Evolutionary conservation across 2,113 vertebrate genomes (phyloP), one percentile per base, ranked within the genome.

Genomic region (Vulpes ferrilata): DNA sequence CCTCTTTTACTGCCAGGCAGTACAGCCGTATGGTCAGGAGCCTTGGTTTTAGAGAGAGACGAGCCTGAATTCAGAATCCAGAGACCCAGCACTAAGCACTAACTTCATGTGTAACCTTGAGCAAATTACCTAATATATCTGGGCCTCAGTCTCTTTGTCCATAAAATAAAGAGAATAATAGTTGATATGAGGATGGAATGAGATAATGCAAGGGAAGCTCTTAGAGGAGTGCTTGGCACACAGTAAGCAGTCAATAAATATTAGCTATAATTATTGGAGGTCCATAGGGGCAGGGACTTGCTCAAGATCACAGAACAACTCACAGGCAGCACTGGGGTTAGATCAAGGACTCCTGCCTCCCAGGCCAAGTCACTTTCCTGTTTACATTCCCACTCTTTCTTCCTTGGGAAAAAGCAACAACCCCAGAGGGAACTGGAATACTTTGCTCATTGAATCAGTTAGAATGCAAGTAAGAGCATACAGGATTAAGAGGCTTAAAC

Each of bases 231-330:
- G 62, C 30, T 95, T 97, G 94, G 92, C 96, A 88, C 74, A 78
- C 35, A 95, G 78, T 79, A 73, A 87, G 55, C 38, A 86, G 96
- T 96, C 90, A 69, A 96, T 97, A 97, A 96, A 95, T 97, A 97
- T 98, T 97, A 96, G 38, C 96, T 96, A 48, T 95, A 92, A 93
- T 97, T 95, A 92, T 82, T 95, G 92, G 80, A 97, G 93, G 85
- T 82, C 85, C 90, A 85, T 38, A 74, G 59, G 67, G 27, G 71
- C 73, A 94, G 76, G 87, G 69, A 76, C 60, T 97, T 96, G 87
- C 19, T 97, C 80, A 94, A 78, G 76, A 98, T 93, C 43, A 74
- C 71, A 88, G 71, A 95, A 71, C 64, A 92, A 81, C 88, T 85
- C 35, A 84, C 83, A 90, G n/a, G 30, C 87, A 96, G 90, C 92